Base-by-base conservation (phyloP, 2,888 invertebrate genomes). In the Lasioglossum morio region DNA sequence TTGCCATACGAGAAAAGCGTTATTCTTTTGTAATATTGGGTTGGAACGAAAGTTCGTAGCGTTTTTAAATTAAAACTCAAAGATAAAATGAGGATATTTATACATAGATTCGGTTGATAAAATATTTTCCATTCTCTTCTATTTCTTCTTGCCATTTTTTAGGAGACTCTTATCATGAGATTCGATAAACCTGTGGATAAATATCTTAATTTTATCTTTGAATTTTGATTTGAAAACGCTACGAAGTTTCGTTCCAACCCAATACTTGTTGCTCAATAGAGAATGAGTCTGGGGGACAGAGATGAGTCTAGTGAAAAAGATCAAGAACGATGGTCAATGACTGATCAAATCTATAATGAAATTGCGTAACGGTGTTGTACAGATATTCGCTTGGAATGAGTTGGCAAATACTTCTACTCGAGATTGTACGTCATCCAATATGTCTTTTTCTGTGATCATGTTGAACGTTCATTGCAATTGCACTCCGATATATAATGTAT, bases 261-360 rank as follows among this genome's bases (percentile, higher is more conserved):
- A 37, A 4, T 84, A 85, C 34, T 82, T 89, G 84, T 89, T 89
- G 87, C 87, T 89, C 87, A 89, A 89, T 85, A 46, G 69, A 72
- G 82, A 43, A 72, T 77, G 77, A 73, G 72, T 82, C 77, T 83
- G 14, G 19, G 40, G 27, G 43, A 43, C 43, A 78, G 34, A 40
- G 23, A 63, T 37, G 57, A 23, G 16, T 8, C 16, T 63, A 14
- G 16, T 19, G 30, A 7, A 63, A 37, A 34, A 76, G 57, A 81
- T 14, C 48, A 53, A 53, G 37, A 75, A 77, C 60, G 70, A 73
- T 72, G 75, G 53, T 80, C 74, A 73, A 79, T 16, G 72, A 88
- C 81, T 88, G 84, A 86, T 76, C 80, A 84, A 88, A 84, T 72
- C 69, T 66, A 30, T 74, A 53, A 46, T n/a, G 37, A 46, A 46